Evolutionary conservation across 2,113 vertebrate genomes (phyloP), one percentile per base, ranked within the genome.

Genomic region (Indri indri): DNA sequence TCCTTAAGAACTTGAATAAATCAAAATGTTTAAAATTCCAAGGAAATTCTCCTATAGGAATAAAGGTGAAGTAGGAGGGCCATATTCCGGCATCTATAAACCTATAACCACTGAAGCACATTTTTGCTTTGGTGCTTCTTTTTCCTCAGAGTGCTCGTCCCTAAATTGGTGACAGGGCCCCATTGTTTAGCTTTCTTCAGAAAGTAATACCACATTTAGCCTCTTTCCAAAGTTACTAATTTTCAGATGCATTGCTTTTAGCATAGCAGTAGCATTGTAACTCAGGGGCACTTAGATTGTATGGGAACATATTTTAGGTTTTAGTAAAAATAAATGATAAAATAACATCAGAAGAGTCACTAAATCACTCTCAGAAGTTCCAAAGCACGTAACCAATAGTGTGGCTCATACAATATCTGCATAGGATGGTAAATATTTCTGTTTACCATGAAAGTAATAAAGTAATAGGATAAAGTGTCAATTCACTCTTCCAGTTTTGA

Each of bases 241-340:
- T 70, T 95, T 91, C n/a, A 73, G 45, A 73, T 79, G 74, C 40
- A 68, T 63, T 89, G 40, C 18, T 52, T 85, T 92, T 25, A 82
- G 54, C 18, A 83, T 18, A 61, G 7, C 3, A 87, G n/a, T 23
- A 91, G 42, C 52, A 90, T 42, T 65, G 34, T 13, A 86, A 95
- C 11, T 89, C 50, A 90, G 45, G n/a, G 40, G 13, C 6, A 32
- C 50, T 84, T 84, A 88, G 63, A 77, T 5, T 17, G 9, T 18
- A 57, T 37, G 18, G 42, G 52, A 47, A 91, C 52, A 52, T 89
- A 80, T 76, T 76, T 94, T 80, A 79, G 89, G n/a, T 76, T 70
- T 80, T 4, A 81, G 45, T n/a, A 81, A 83, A 27, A 94, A 96
- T 65, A 89, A 84, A 81, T 30, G 37, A 81, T 32, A 81, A 91